Base-by-base conservation (phyloP, 2,113 vertebrate species). In the Aplodontia rufa region DNA sequence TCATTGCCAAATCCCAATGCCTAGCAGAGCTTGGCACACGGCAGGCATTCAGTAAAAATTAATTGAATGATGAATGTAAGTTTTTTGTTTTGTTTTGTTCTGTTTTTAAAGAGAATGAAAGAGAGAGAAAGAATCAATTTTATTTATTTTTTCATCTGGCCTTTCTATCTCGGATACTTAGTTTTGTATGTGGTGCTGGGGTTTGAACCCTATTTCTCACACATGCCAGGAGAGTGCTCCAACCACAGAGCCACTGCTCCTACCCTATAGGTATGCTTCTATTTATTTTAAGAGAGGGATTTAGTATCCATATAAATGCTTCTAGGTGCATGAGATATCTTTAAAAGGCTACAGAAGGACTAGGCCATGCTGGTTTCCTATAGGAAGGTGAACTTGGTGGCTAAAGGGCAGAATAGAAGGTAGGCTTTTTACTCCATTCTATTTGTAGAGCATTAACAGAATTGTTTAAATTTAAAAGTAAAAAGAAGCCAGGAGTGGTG, bases 391-490 rank as follows among this genome's bases (percentile, higher is more conserved):
- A 97, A 32, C 28, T 55, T 49, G 24, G 69, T 78, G 60, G 35
- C 53, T 72, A 66, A 24, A 62, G 83, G 28, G 49, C n/a, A 47
- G 55, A 72, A 16, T 11, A 30, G 75, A 58, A 87, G 55, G 64
- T 32, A 53, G 13, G 55, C 22, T 72, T 93, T 82, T 66, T 37
- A 42, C 16, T 60, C 8, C 35, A 53, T 58, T 92, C 74, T 85
- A 58, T 75, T 87, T 80, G 26, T 62, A 83, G 49, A 92, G 69
- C 42, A 90, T 47, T 87, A 94, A 79, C 32, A 32, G 86, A 75
- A 79, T n/a, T 6, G 69, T 62, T 91, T 75, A 30, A 82, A 17
- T 74, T 83, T 68, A 49, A 51, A 76, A 74, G 51, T 87, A 37
- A 79, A 93, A 91, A 95, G 40, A 55, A 72, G 24, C 5, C 20